phyloP scores from a whole-genome alignment of 1,140 invertebrate species.

The Achatina immaculata region DNA sequence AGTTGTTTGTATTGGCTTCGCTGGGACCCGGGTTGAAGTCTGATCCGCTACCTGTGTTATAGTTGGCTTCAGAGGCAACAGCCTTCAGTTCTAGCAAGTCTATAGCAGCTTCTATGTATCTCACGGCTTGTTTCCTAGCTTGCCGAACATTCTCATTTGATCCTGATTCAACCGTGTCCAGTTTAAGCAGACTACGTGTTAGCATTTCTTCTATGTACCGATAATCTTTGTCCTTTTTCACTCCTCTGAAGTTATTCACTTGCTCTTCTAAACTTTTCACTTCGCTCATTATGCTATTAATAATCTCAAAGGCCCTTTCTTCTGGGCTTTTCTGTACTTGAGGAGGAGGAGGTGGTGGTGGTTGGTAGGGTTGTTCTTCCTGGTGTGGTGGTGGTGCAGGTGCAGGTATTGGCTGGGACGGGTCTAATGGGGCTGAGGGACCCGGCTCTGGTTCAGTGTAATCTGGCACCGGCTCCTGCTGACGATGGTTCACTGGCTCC shows the following conservation, averaged over 20 bases:
- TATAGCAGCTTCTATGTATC: constrained; percentile 87
- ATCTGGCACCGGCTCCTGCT: constrained; percentile 16
- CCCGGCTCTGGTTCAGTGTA: constrained; percentile 26
- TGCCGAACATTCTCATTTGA: constrained; percentile 89
- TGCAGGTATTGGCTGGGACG: neutral
- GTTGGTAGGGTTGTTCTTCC: constrained; percentile 51
- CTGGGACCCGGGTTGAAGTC: neutral
- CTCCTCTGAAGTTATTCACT: constrained; percentile 84
- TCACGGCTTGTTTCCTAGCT: constrained; percentile 88
- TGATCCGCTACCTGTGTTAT: neutral
- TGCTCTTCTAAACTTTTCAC: constrained; percentile 82
- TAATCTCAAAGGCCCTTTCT: constrained; percentile 80
- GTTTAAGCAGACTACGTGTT: constrained; percentile 88
- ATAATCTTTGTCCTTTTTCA: constrained; percentile 85
- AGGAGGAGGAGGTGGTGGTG: constrained; percentile 63
- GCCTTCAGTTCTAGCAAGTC: constrained; percentile 82
- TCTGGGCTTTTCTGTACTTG: constrained; percentile 68
- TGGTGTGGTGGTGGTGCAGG: neutral
- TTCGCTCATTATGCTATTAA: constrained; percentile 84
- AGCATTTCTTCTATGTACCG: constrained; percentile 94
- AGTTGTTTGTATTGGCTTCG: constrained; percentile 1
- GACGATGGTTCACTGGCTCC: constrained; percentile 19
- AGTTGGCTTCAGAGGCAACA: constrained; percentile 47
- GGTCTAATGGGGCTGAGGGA: constrained; percentile 45
- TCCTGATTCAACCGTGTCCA: constrained; percentile 92